Percentiles rank a stretch among this genome's conserved stretches.
phyloP scores from a whole-genome alignment of 2,888 invertebrate species.

The Drosophila anceps region DNA sequence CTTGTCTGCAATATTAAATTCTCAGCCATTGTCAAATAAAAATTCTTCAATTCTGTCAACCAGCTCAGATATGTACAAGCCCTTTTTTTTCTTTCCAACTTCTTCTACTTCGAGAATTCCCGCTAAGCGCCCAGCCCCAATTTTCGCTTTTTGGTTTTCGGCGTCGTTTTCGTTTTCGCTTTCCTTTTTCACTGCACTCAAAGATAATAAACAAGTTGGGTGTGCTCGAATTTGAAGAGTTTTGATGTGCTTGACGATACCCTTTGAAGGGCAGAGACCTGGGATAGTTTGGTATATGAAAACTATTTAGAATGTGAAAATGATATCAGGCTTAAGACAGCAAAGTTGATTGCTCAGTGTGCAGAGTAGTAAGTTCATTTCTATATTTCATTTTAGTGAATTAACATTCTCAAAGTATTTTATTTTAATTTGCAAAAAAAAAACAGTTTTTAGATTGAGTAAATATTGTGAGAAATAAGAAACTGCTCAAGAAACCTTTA shows the following conservation, averaged over 20 bases:
- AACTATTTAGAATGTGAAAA: background rate
- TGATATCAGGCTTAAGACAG: no score
- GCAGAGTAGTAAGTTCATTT: no score
- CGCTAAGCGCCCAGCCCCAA: conserved; percentile 39
- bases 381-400: no score
- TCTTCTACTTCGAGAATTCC: conserved; percentile 30
- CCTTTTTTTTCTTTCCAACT: conserved; percentile 12
- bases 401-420: no score
- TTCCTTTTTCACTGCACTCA: conserved; percentile 56
- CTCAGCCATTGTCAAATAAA: conserved; percentile 47
- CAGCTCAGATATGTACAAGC: conserved; percentile 36
- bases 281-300: no score
- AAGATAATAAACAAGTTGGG: conserved; percentile 25
- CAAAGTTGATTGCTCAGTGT: no score
- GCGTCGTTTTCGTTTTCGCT: conserved; percentile 50
- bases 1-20: conserved; percentile 46
- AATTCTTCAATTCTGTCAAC: conserved; percentile 37
- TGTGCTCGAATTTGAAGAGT: background rate
- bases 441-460: no score
- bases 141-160: conserved; percentile 41
- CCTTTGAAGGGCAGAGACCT: background rate
- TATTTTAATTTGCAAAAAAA: no score
- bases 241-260: conserved; percentile 20
- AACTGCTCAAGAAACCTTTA: no score
- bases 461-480: no score